Base-by-base conservation (phyloP, 2,113 vertebrate species). In the Atrichornis clamosus region DNA sequence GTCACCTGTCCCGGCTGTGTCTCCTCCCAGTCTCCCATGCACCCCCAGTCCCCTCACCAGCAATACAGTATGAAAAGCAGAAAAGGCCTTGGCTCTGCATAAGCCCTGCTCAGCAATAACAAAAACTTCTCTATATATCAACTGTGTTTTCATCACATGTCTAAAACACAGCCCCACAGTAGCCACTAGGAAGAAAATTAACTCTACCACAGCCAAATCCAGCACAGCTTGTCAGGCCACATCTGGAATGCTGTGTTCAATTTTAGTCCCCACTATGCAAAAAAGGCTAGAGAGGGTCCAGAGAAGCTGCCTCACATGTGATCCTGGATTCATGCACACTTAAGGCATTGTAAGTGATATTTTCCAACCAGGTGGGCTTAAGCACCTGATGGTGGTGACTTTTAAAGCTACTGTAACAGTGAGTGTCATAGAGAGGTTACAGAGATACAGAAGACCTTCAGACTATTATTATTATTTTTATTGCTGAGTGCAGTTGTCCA, bases 391-490 rank as follows among this genome's bases (percentile, higher is more conserved):
- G n/a, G n/a, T n/a, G n/a, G n/a, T n/a, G n/a, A 19, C n/a, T 30
- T 56, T 65, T 42, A 84, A 90, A 88, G 62, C 52, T 89, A 59
- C 56, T 0, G 2, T 58, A 84, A 80, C 30, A 42, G 53, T 47
- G 56, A 86, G 50, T 87, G 69, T 67, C 81, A 91, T 2, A 72
- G 37, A 37, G 90, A 65, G 23, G 42, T 76, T 93, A 62, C 27
- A 86, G 59, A 90, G 55, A 50, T 59, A 65, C n/a, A 81, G 67
- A 76, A 86, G 42, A 84, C 42, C 65, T 91, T 90, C 59, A 88
- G 73, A 89, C 39, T 80, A 41, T 62, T 76, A 56, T 60, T 84
- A 55, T 70, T 89, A 15, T 79, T 94, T 30, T 90, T 86, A 84
- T 81, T 96, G 62, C 78, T 75, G 56, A 78, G 16, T 49, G 30